Base-by-base conservation (phyloP, 2,113 vertebrate species). In the Campylomormyrus numenius region DNA sequence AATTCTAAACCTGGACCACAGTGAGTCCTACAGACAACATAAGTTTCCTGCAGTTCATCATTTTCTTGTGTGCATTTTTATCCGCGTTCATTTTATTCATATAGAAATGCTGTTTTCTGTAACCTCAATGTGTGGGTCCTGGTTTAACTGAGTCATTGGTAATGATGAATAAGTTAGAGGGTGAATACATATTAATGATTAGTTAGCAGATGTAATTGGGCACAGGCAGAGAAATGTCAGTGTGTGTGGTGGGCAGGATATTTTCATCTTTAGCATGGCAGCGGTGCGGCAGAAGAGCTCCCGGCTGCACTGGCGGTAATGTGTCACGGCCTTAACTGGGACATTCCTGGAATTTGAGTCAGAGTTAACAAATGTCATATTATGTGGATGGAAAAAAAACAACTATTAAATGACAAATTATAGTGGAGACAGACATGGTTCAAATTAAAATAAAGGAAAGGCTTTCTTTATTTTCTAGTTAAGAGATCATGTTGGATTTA, bases 361-460 rank as follows among this genome's bases (percentile, higher is more conserved):
- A 80, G 35, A 80, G 74, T 80, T 80, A 80, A 42, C 74, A 80
- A 80, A 80, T 80, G 35, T 39, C 74, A 80, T 80, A 42, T 80
- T 39, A 42, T 80, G 74, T 42, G 31, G 74, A 42, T 13, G 74
- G 74, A 19, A 39, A 70, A 39, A 39, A 80, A 80, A 35, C 35
- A 80, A 77, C 70, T 11, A 77, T 77, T 77, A 77, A 77, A 80
- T 42, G 74, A 80, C 74, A 80, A 42, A 39, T 80, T 80, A 80
- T 80, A 42, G 74, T 7, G 74, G 74, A 80, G 74, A 42, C 13
- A 19, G 35, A 19, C 13, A 80, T 80, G 17, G 35, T 80, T 80
- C 35, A 80, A 80, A 80, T 80, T 35, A 42, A 80, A 80, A 80
- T 42, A 19, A 42, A 80, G 11, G 17, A 39, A 66, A 27, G 62